Evolutionary conservation across 2,797 vertebrate genomes (phyloP).

Genomic region (Poeciliopsis turneri): DNA sequence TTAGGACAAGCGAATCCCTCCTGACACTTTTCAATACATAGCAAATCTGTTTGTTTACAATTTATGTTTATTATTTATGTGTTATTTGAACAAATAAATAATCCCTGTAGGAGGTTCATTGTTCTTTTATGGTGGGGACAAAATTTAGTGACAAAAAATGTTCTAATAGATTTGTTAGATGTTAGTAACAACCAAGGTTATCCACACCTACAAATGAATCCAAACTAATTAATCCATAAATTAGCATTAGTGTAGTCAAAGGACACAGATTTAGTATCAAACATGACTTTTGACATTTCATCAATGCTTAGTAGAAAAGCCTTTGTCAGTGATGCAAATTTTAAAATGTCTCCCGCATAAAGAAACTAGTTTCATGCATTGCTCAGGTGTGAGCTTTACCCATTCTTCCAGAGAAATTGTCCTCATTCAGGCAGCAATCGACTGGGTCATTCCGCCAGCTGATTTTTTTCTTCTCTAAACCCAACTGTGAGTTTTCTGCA

Average conservation of each 20-base stretch:
- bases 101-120: not conserved
- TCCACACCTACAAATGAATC: not conserved
- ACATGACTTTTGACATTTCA: not conserved
- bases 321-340: not conserved
- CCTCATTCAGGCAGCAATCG: not conserved
- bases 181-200: not conserved
- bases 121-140: not conserved
- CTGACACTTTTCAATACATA: not conserved
- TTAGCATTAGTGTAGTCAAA: not conserved
- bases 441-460: not conserved
- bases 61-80: not conserved
- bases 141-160: not conserved
- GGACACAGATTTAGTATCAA: not conserved
- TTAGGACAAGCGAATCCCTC: not conserved
- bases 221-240: not conserved
- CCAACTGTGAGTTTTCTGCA: not conserved
- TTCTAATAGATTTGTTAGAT: not conserved
- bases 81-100: not conserved
- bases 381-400: not conserved
- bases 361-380: not conserved
- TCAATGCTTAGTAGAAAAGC: not conserved
- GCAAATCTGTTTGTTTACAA: not conserved
- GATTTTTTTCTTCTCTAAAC: not conserved
- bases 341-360: not conserved
- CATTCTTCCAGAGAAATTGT: not conserved